Conservation (phyloP, 2,888 invertebrate species). For the Standfussiana lucernea region DNA sequence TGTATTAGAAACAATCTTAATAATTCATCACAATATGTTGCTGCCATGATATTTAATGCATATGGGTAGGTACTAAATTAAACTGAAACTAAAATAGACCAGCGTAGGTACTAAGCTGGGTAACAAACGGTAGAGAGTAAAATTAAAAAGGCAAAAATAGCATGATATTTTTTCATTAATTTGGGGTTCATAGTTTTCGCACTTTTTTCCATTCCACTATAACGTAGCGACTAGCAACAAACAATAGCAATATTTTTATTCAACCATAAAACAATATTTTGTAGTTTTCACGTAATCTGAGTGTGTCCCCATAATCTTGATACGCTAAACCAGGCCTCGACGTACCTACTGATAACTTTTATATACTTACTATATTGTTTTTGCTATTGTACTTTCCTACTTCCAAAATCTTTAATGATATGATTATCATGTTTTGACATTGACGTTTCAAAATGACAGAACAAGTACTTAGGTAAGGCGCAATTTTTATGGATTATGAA, state of each 20-base stretch:
- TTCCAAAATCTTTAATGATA: conserved; percentile 15
- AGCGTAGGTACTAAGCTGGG: background rate
- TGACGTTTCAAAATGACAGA: conserved; percentile 3
- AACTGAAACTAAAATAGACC: background rate
- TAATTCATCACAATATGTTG: background rate
- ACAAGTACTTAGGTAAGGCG: background rate
- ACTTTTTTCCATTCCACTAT: background rate
- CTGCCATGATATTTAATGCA: too few relatives aligned
- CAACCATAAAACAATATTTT: conserved; percentile 19
- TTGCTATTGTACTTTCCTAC: conserved; percentile 16
- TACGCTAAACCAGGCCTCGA: conserved; percentile 31
- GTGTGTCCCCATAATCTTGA: conserved; percentile 26
- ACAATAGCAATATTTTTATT: conserved; percentile 10
- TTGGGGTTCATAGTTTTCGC: background rate
- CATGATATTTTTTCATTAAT: background rate
- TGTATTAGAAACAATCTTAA: background rate
- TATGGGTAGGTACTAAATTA: too few relatives aligned
- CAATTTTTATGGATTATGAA: conserved; percentile 34
- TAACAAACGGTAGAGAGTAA: background rate
- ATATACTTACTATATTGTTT: background rate
- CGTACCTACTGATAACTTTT: conserved; percentile 30
- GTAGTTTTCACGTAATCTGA: conserved; percentile 7
- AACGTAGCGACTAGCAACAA: background rate
- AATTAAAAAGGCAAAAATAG: background rate
- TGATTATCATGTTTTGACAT: conserved; percentile 18